Percentiles rank a stretch among this genome's conserved stretches.
Conservation (phyloP, 2,797 vertebrate species). For the Rallus crepitans region DNA sequence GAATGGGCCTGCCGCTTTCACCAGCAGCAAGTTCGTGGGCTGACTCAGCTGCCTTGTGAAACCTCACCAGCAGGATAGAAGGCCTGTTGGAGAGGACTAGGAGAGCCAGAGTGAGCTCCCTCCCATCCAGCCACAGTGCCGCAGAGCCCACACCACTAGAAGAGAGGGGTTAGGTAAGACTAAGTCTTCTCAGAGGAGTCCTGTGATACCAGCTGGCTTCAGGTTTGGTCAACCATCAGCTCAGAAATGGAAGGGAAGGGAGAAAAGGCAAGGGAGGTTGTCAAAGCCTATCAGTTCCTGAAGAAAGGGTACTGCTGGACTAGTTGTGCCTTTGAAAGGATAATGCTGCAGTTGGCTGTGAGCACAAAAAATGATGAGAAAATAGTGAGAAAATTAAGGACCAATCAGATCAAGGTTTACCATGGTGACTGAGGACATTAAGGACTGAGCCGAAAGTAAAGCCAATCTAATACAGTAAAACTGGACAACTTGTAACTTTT, state of each 20-base stretch:
- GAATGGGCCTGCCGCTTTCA: constrained; percentile 19
- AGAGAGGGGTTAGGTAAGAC: neutral
- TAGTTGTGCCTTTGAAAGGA: neutral
- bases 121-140: neutral
- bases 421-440: neutral
- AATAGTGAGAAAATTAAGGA: constrained; percentile 26
- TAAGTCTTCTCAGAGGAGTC: neutral
- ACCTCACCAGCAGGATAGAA: neutral
- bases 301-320: neutral
- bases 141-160: neutral
- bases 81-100: neutral
- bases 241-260: neutral
- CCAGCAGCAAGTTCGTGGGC: neutral
- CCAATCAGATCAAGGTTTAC: neutral
- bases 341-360: neutral
- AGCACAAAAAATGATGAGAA: neutral
- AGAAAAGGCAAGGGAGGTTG: neutral
- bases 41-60: neutral
- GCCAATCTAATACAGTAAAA: neutral
- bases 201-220: neutral
- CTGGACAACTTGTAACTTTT: constrained; percentile 16
- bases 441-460: constrained; percentile 18
- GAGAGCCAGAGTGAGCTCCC: neutral
- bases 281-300: neutral
- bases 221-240: neutral